phyloP scores from a whole-genome alignment of 2,113 vertebrate genomes.

The Macrotis lagotis region DNA sequence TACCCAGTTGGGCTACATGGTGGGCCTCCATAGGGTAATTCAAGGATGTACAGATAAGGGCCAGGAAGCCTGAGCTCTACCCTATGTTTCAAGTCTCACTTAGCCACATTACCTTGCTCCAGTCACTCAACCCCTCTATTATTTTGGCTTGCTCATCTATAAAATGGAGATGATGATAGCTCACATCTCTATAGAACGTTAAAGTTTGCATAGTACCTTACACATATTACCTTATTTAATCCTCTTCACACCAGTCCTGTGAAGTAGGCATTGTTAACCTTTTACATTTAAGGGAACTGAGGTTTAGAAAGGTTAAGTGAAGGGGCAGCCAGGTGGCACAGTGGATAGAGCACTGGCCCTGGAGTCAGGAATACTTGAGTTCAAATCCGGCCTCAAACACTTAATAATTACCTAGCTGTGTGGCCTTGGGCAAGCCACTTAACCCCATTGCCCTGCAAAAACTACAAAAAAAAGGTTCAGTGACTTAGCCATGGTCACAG shows the following conservation, averaged over 20 bases:
- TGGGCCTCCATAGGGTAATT: not conserved
- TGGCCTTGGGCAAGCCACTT: too few species aligned
- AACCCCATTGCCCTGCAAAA: too few species aligned
- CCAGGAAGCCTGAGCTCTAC: not conserved
- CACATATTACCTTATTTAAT: slow-evolving; percentile 20
- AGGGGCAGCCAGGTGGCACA: too few species aligned
- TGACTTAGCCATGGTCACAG: slow-evolving; percentile 23
- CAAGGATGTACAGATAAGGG: not conserved
- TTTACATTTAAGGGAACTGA: slow-evolving; percentile 27
- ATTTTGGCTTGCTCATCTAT: slow-evolving; percentile 41
- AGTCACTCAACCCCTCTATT: not conserved
- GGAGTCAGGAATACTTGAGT: too few species aligned
- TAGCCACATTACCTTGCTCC: not conserved
- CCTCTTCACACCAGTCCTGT: slow-evolving; percentile 3
- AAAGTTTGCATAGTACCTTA: slow-evolving; percentile 41
- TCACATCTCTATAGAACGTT: not conserved
- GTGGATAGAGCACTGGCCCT: too few species aligned
- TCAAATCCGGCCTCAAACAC: too few species aligned
- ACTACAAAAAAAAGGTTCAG: slow-evolving; percentile 42
- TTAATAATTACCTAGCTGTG: too few species aligned
- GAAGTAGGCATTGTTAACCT: not conserved
- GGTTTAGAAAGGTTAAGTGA: slow-evolving; percentile 27
- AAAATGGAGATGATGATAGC: slow-evolving; percentile 10
- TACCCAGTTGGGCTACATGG: not conserved
- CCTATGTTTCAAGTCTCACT: not conserved